Conservation (phyloP, 2,113 vertebrate species). For the Chamaea fasciata region DNA sequence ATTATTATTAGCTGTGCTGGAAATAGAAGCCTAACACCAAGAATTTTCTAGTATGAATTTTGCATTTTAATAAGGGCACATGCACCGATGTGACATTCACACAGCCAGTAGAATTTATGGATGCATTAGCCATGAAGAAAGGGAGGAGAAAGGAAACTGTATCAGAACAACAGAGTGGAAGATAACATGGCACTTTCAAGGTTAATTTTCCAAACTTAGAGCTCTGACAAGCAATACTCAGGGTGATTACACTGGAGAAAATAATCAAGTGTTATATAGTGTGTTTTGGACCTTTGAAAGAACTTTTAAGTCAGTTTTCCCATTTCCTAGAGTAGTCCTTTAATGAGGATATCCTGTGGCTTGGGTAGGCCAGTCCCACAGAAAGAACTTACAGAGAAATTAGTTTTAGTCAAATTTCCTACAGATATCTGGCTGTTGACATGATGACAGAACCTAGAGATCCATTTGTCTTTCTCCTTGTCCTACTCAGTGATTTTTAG, state of each 20-base stretch:
- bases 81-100: rapidly evolving
- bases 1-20: not conserved
- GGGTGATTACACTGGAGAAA: not conserved
- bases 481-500: not conserved
- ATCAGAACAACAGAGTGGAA: not conserved
- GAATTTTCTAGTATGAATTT: not conserved
- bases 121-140: not conserved
- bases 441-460: not conserved
- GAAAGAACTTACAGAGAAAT: not conserved
- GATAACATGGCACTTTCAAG: not conserved
- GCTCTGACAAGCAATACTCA: not conserved
- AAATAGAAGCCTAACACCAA: not conserved
- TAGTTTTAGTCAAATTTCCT: not conserved
- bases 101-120: not conserved
- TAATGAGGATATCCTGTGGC: not conserved
- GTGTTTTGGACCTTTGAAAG: not conserved
- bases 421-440: not conserved
- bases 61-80: rapidly evolving
- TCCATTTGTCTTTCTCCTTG: not conserved
- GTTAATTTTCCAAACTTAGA: not conserved
- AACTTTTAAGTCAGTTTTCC: not conserved
- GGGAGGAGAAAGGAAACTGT: not conserved
- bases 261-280: not conserved
- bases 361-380: not conserved
- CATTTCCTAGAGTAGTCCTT: not conserved